A percentile compares a stretch with the other conserved stretches of the same genome.
phyloP scores from a whole-genome alignment of 2,797 vertebrate species.

The Mormyrops boulengeri region DNA sequence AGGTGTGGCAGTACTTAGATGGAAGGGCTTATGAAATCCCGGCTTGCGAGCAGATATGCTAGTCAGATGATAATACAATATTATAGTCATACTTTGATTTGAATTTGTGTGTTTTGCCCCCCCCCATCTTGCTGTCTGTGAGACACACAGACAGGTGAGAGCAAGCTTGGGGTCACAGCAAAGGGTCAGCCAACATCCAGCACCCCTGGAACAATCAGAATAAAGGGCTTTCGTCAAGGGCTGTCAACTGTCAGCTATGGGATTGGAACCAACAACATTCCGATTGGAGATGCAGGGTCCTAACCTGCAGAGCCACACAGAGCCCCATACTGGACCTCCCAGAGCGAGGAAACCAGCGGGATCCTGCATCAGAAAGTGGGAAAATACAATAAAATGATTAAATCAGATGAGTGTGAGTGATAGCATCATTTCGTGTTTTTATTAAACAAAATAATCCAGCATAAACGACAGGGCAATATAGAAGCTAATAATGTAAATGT shows the following conservation, averaged over 20 bases:
- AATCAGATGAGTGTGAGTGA: background rate
- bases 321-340: background rate
- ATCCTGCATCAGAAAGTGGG: background rate
- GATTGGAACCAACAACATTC: background rate
- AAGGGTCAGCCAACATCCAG: background rate
- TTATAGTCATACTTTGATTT: background rate
- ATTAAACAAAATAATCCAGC: background rate
- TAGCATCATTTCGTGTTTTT: background rate
- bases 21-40: background rate
- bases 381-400: background rate
- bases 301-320: background rate
- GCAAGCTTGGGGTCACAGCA: background rate
- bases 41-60: background rate
- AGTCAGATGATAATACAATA: background rate
- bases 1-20: background rate
- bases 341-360: background rate
- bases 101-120: background rate
- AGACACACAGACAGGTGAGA: background rate
- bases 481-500: slow-evolving; percentile 6
- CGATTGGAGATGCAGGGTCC: background rate
- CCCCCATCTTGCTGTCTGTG: background rate
- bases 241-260: background rate
- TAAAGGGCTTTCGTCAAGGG: background rate
- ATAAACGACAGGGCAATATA: background rate
- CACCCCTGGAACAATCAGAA: background rate